phyloP scores from a whole-genome alignment of 2,797 vertebrate genomes.

The Lates japonicus region DNA sequence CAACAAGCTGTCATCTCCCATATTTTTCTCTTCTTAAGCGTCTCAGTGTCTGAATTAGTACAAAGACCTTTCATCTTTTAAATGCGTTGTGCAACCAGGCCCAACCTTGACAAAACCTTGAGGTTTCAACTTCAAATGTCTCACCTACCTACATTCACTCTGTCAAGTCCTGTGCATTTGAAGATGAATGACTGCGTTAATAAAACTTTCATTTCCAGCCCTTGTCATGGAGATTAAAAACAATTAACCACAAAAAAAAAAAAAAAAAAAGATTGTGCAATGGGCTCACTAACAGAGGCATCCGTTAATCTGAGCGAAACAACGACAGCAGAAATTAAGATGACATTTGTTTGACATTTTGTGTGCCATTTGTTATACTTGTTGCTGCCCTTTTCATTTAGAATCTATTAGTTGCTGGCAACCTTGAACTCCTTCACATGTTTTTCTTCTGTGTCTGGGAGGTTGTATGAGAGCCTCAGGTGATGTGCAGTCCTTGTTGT shows the following conservation, averaged over 20 bases:
- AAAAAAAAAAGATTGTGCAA: constrained; percentile 31
- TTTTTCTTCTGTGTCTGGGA: constrained; percentile 48
- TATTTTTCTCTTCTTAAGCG: constrained; percentile 17
- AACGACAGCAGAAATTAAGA: constrained; percentile 70
- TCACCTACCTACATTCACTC: constrained; percentile 20
- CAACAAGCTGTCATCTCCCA: constrained; percentile 29
- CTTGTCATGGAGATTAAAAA: constrained; percentile 48
- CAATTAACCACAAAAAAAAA: constrained; percentile 15
- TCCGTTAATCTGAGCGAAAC: constrained; percentile 66
- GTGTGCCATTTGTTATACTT: constrained; percentile 67
- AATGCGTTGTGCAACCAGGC: constrained; percentile 27
- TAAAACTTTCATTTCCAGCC: constrained; percentile 39
- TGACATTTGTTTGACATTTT: constrained; percentile 85
- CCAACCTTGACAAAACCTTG: constrained; percentile 68
- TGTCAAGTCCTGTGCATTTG: constrained; percentile 18
- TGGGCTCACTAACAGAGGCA: constrained; percentile 46
- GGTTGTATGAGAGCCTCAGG: constrained; percentile 45
- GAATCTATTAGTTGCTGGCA: constrained; percentile 70
- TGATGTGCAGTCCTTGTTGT: constrained; percentile 50
- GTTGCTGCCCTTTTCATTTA: constrained; percentile 68
- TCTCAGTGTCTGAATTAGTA: constrained; percentile 43
- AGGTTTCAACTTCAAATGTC: constrained; percentile 47
- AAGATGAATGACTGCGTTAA: constrained; percentile 51
- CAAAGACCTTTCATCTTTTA: constrained; percentile 42
- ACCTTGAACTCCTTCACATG: constrained; percentile 66